Conservation (phyloP, 2,888 invertebrate genomes). For the Hemaris fuciformis region DNA sequence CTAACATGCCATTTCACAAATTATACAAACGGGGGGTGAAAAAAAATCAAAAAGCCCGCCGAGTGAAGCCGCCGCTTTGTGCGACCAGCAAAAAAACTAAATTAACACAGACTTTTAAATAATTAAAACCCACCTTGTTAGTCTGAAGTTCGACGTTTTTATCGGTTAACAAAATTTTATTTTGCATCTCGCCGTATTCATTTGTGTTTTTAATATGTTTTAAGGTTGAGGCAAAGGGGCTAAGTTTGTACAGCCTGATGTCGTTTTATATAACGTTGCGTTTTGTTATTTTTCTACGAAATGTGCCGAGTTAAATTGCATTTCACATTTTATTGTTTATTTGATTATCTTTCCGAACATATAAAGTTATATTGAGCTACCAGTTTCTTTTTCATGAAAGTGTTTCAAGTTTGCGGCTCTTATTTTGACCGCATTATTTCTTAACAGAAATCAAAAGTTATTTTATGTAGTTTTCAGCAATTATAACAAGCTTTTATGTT, state of each 20-base stretch:
- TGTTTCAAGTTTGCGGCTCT: slow-evolving; percentile 3
- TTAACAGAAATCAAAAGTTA: not conserved
- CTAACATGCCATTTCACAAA: slow-evolving; percentile 78
- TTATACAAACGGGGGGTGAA: slow-evolving; percentile 58
- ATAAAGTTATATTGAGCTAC: slow-evolving; percentile 38
- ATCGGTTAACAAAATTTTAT: slow-evolving; percentile 34
- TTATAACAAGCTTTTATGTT: no score
- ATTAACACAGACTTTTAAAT: slow-evolving; percentile 75
- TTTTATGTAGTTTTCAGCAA: not conserved
- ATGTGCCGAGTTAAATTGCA: slow-evolving; percentile 60
- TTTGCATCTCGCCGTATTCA: slow-evolving; percentile 24
- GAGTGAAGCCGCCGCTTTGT: slow-evolving; percentile 59
- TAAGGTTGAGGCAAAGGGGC: slow-evolving; percentile 26
- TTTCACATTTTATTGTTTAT: slow-evolving; percentile 71
- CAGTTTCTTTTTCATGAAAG: slow-evolving; percentile 27
- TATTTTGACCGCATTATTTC: not conserved
- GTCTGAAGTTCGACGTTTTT: slow-evolving; percentile 58
- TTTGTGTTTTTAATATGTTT: slow-evolving; percentile 18
- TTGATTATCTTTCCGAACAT: slow-evolving; percentile 53
- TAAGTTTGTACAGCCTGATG: slow-evolving; percentile 19
- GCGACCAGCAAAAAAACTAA: slow-evolving; percentile 56
- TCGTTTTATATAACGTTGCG: slow-evolving; percentile 8
- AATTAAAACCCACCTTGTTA: slow-evolving; percentile 79
- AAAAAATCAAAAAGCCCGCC: slow-evolving; percentile 58
- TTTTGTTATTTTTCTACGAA: slow-evolving; percentile 31